Base-by-base conservation (phyloP, 2,888 invertebrate species). In the Drosophila rubida region DNA sequence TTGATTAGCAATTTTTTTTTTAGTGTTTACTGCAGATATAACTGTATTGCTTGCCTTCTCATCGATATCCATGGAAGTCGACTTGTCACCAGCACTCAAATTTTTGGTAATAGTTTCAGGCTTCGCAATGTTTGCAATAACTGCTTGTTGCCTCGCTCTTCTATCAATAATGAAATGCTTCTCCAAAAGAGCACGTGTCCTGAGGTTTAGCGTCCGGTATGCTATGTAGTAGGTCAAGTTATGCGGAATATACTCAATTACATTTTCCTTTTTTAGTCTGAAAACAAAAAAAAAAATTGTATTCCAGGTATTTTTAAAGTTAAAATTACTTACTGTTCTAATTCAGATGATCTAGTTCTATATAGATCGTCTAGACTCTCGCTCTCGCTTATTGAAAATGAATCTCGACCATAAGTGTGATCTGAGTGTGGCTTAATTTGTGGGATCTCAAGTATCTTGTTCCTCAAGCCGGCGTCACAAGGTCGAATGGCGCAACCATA, bases 361-460 rank as follows among this genome's bases (percentile, higher is more conserved):
- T 63, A 42, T 25, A 75, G 13, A 6, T 35, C 54, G 8, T 16
- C 7, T 0, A 46, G 0, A 11, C 19, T 41, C 23, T 14, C 14
- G 16, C 14, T 14, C 1, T n/a, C 13, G 8, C 1, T 0, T 9
- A 7, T 13, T 19, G 7, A 9, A 7, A 51, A 8, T 11, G 42
- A 32, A 2, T 6, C 11, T 5, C n/a, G 0, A 6, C 22, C n/a
- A 22, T 11, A 16, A 4, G 7, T 25, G 3, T 11, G 5, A 4
- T 50, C 14, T 6, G 32, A 2, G 25, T 6, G 7, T 11, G 2
- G 7, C 0, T 16, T 7, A 0, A 6, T 0, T 1, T 39, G 0
- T 4, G 77, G 77, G 1, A 77, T 11, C 25, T 32, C 27, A 2
- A 75, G 37, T n/a, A 78, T 27, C 23, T 51, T 65, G 5, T 19